Evolutionary conservation across 2,888 invertebrate species (phyloP), one percentile per base, ranked within the genome.

Genomic region (Eupithecia insigniata): DNA sequence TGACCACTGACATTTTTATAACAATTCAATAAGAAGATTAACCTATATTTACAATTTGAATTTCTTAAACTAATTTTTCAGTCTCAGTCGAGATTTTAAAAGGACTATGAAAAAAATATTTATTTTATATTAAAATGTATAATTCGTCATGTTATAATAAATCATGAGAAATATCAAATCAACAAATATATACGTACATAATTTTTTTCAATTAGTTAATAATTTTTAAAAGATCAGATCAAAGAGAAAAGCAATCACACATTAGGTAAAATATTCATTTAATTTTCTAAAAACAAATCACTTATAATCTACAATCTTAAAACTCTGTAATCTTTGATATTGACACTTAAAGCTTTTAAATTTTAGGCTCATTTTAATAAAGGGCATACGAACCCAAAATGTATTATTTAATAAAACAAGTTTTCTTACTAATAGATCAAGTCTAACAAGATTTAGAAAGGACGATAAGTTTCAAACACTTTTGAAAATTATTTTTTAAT

Each of bases 301-400:
- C 26, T 66, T 69, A 70, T n/a, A 28, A 34, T 51, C 58, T 65
- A 61, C 64, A 64, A 66, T 22, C 60, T 66, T 70, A 74, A 71
- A 77, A 75, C 76, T 80, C 81, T 85, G 83, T 68, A 70, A 67
- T 92, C 92, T 93, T 92, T 93, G 92, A 92, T 87, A 90, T 90
- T 79, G 82, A 87, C 84, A 84, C 81, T 92, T 93, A 93, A 93
- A 93, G 92, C 93, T 93, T 90, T 85, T 74, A 77, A 81, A 85
- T 87, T 90, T 90, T 91, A 91, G 90, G 89, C 89, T 89, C 78
- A 75, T 82, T 83, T 69, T 28, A 68, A 72, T 55, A 67, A 69
- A 43, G 69, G 69, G 22, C 58, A 18, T 55, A 58, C 58, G 65
- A 65, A n/a, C 66, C 70, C 39, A 61, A 18, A 60, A 34, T 70